Evolutionary conservation across 1,140 invertebrate species (phyloP), one percentile per base, ranked within the genome.

Genomic region (Brachionus rotundiformis): DNA sequence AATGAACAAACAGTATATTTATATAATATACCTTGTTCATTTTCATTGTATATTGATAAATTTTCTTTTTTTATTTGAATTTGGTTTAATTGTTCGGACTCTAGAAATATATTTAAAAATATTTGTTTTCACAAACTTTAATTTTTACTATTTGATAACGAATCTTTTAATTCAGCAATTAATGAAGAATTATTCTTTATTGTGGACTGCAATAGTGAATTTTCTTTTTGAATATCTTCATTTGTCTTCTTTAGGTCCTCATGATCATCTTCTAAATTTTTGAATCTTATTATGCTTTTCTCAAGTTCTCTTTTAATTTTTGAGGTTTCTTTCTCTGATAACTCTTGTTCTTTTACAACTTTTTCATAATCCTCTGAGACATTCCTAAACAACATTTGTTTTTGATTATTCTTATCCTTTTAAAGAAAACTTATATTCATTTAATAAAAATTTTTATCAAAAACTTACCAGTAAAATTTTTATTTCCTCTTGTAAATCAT

Each of bases 161-260:
- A 49, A 49, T 49, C 11, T 47, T 47, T 47, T 47, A 47, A 47
- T n/a, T 49, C 47, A 49, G n/a, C 47, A 49, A 49, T 49, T 49
- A 49, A 49, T 16, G 47, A 19, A 49, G 47, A 49, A 49, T 49
- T 49, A 49, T 49, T 16, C n/a, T 49, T 49, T 49, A 49, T 49
- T 19, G 47, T 49, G n/a, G 47, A 49, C 47, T 49, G n/a, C 47
- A 49, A 19, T 19, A 19, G n/a, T 49, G 47, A 49, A 49, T 49
- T 49, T 49, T 49, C 47, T 49, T 49, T 19, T 49, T 5, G 47
- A 49, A 19, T 49, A 49, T 19, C 47, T 49, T 2, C 47, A 49
- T 49, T 19, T 49, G 47, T 16, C 36, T 39, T 39, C 5, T 39
- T 39, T 39, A 39, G 36, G 1, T 36, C 33, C 33, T 36, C 33